Evolutionary conservation across 2,888 invertebrate species (phyloP), one percentile per base, ranked within the genome.

Genomic region (Pandemis corylana): DNA sequence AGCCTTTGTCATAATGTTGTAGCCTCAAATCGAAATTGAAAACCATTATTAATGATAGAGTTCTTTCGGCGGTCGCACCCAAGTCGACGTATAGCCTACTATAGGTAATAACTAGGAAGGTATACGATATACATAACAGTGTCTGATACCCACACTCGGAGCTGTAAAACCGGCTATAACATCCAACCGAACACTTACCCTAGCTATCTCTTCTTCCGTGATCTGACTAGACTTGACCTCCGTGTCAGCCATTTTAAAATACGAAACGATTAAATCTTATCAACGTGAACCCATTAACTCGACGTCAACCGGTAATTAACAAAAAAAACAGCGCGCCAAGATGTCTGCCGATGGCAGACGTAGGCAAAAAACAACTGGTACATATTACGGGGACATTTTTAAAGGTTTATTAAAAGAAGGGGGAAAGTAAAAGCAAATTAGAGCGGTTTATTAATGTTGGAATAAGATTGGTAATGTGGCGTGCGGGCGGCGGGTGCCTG

Each of bases 281-380:
- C 65, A 53, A 49, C 41, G 75, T 51, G 71, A 78, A 79, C 75
- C 67, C 73, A 68, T 68, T 73, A 76, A 63, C 28, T 70, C 62
- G 65, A 76, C 75, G 71, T 73, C 68, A 76, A 66, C 49, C 76
- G 9, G 75, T 79, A 79, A 79, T 79, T 75, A 76, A 71, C 77
- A 77, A 77, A 78, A 82, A 78, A 79, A 78, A 79, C 75, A 78
- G 81, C 79, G 79, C 78, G 79, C 84, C 87, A 88, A 88, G 15
- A 89, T 89, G 86, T 87, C 91, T 80, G 85, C 93, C 92, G 91
- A 87, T 85, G 85, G 87, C 88, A 91, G 85, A 82, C 88, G 86
- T 87, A 82, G 87, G 89, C 92, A 94, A 93, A 94, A 93, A 94
- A 93, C 90, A 93, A 94, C 94, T 94, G 94, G 87, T 90, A 88